Conservation (phyloP, 2,797 vertebrate genomes). For the Amblyraja radiata region DNA sequence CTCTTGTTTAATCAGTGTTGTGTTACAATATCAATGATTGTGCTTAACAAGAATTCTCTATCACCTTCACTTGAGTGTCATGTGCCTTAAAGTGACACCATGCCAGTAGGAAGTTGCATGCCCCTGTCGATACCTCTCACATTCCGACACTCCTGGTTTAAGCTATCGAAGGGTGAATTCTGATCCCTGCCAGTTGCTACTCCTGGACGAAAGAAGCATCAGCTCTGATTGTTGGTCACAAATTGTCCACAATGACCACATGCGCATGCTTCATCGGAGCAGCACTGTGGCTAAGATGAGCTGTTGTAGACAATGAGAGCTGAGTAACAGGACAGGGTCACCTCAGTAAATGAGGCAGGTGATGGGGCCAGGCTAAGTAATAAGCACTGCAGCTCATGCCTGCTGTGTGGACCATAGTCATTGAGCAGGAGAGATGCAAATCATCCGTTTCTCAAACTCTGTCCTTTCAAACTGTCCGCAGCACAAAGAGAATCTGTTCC, state of each 20-base stretch:
- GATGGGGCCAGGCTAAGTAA: neutral
- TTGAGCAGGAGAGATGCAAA: neutral
- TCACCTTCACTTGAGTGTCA: neutral
- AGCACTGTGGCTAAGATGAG: neutral
- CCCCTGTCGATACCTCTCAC: neutral
- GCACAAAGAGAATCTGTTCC: too few species aligned
- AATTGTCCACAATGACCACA: neutral
- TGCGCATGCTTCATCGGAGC: neutral
- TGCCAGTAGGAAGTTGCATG: too few species aligned
- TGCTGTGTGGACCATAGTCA: neutral
- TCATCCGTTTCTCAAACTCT: neutral
- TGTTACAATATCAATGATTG: neutral
- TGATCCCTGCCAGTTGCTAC: neutral
- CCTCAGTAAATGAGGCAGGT: neutral
- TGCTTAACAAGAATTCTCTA: neutral
- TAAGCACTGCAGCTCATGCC: neutral
- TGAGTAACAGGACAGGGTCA: neutral
- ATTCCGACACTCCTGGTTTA: neutral
- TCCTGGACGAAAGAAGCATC: too few species aligned
- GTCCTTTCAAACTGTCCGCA: neutral
- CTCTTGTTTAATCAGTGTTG: neutral
- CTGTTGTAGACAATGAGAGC: neutral
- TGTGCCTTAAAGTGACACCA: neutral
- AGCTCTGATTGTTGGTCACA: neutral
- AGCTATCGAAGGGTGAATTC: neutral